Evolutionary conservation across 2,113 vertebrate genomes (phyloP).

Genomic region (Camelus bactrianus): DNA sequence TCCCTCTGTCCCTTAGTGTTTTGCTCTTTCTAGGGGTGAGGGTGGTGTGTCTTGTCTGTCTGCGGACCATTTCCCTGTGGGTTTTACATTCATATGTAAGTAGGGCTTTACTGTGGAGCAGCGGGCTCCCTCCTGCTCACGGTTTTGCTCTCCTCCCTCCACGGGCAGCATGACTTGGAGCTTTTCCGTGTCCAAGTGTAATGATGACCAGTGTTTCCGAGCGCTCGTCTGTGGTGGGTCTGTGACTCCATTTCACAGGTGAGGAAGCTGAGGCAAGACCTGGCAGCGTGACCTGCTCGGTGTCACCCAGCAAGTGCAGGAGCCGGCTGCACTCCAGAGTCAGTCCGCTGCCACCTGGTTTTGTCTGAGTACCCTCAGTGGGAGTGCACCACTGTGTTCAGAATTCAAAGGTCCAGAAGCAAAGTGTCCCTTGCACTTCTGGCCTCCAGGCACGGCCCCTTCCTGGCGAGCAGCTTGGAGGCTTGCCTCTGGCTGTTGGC

Average conservation of each 20-base stretch:
- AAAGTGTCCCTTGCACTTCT: no score
- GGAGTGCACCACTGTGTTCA: background rate
- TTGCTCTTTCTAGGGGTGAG: background rate
- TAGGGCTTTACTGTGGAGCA: no score
- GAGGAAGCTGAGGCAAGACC: background rate
- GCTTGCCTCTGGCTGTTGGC: background rate
- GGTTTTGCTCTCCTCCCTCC: background rate
- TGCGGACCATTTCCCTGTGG: no score
- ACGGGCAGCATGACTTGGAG: background rate
- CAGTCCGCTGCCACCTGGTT: background rate
- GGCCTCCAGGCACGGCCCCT: background rate
- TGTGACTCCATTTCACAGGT: background rate
- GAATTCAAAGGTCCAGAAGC: background rate
- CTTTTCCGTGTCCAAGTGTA: rapidly evolving
- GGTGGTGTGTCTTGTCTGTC: no score
- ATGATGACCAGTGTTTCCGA: background rate
- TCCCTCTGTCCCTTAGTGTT: background rate
- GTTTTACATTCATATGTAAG: no score
- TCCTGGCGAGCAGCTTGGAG: background rate
- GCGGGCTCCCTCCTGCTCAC: background rate
- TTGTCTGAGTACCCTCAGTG: background rate
- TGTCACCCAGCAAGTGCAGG: no score
- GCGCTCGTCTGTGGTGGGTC: background rate
- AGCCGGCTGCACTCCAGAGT: background rate
- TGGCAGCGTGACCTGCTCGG: no score